Percentiles rank a stretch among this genome's conserved stretches.
These are phyloP conservation scores for Colius striatus DNA, from an alignment of 2,113 vertebrate genomes.

Conservation along the genomic window DNA sequence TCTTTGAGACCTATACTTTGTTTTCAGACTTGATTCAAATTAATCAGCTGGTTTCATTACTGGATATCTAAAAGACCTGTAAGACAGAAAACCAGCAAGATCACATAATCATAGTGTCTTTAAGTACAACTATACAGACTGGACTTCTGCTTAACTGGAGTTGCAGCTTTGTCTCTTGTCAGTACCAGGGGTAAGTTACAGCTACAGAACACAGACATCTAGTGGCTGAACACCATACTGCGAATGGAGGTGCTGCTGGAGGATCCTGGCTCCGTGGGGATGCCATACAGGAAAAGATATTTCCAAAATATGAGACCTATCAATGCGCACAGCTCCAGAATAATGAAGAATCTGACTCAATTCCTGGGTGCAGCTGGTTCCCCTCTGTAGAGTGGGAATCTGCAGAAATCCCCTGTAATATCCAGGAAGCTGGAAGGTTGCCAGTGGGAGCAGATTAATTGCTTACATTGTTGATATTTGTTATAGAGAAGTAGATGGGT, in stretches of 20 bases:
- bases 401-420: background rate
- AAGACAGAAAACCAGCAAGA: background rate
- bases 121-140: background rate
- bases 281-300: background rate
- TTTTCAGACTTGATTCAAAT: constrained; percentile 19
- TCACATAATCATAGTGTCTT: background rate
- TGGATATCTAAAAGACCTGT: background rate
- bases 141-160: background rate
- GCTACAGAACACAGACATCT: background rate
- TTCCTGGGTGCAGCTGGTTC: background rate
- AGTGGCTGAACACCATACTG: background rate
- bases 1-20: background rate
- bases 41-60: constrained; percentile 18
- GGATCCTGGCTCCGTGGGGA: background rate
- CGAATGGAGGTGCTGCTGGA: background rate
- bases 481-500: background rate
- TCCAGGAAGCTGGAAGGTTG: background rate
- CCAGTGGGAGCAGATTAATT: background rate
- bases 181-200: background rate
- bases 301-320: background rate
- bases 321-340: background rate
- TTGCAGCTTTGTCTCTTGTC: background rate
- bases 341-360: background rate
- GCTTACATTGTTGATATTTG: background rate
- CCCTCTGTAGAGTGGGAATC: background rate